phyloP scores from a whole-genome alignment of 2,113 vertebrate species.

The Sakesphorus luctuosus region DNA sequence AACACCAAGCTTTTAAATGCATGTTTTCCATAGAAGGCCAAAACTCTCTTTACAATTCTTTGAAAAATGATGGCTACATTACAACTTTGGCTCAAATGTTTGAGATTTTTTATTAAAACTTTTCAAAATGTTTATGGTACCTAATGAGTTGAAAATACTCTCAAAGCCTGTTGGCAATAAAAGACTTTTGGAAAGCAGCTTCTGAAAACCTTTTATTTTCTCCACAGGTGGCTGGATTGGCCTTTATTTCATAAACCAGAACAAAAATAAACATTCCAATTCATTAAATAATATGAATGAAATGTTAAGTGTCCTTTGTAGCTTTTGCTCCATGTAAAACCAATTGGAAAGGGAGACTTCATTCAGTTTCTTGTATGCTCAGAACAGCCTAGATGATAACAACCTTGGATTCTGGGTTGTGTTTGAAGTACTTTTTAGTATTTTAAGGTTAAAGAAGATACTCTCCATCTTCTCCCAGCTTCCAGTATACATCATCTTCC shows the following conservation, averaged over 20 bases:
- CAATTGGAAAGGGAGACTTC: not conserved
- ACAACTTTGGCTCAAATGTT: conserved; percentile 48
- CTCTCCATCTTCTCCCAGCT: not conserved
- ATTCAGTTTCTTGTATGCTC: not conserved
- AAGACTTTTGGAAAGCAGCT: conserved; percentile 70
- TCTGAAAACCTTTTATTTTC: conserved; percentile 35
- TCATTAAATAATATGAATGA: not conserved
- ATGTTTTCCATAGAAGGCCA: conserved; percentile 53
- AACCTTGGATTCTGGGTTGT: not conserved
- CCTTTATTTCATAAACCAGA: not conserved
- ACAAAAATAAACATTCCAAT: not conserved
- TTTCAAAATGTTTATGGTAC: conserved; percentile 78
- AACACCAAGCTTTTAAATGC: conserved; percentile 58
- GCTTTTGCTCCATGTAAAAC: not conserved
- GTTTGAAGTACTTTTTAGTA: not conserved
- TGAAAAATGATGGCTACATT: not conserved
- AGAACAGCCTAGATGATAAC: not conserved
- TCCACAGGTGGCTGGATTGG: not conserved
- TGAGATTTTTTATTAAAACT: conserved; percentile 72
- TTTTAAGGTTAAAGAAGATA: not conserved
- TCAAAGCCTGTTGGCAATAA: conserved; percentile 84
- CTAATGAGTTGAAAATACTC: conserved; percentile 68
- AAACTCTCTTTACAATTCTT: not conserved
- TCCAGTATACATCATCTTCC: not conserved
- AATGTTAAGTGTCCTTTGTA: not conserved